phyloP scores from a whole-genome alignment of 2,888 invertebrate genomes.

The Sylvicola fuscatus region DNA sequence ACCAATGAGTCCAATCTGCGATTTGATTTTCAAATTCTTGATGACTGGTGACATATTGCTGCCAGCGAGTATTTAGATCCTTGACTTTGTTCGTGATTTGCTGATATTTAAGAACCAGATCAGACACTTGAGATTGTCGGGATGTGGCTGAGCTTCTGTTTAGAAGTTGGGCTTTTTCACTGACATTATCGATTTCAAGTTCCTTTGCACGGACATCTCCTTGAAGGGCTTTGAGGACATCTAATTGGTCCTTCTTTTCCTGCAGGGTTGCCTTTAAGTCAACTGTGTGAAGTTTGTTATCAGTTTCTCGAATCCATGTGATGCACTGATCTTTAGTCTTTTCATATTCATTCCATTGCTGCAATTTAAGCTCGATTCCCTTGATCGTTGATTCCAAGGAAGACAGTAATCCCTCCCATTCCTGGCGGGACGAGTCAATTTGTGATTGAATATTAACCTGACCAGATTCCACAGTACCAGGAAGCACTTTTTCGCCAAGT shows the following conservation, averaged over 20 bases:
- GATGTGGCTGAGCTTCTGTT: conserved; percentile 52
- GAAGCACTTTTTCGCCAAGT: conserved; percentile 77
- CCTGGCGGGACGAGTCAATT: conserved; percentile 72
- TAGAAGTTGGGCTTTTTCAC: conserved; percentile 72
- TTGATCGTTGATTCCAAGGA: conserved; percentile 58
- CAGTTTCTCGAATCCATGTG: conserved; percentile 72
- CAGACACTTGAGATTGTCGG: conserved; percentile 66
- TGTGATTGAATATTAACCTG: conserved; percentile 71
- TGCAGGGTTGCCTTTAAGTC: conserved; percentile 62
- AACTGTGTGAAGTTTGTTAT: conserved; percentile 69
- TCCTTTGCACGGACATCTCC: conserved; percentile 81
- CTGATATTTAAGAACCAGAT: conserved; percentile 82
- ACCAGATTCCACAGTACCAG: conserved; percentile 64
- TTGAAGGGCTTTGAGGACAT: conserved; percentile 55
- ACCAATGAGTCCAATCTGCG: conserved; percentile 63
- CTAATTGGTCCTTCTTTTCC: conserved; percentile 71
- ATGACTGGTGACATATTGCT: conserved; percentile 71
- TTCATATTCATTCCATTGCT: conserved; percentile 86
- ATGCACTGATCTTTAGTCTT: conserved; percentile 64
- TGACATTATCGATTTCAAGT: conserved; percentile 79
- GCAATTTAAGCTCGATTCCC: conserved; percentile 58
- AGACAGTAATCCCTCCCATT: conserved; percentile 69
- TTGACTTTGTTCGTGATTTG: conserved; percentile 77
- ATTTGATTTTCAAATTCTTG: conserved; percentile 70
- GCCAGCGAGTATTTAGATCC: conserved; percentile 80